A percentile compares a stretch with the other conserved stretches of the same genome.
Conservation (phyloP, 2,113 vertebrate species). For the Odocoileus virginianus region DNA sequence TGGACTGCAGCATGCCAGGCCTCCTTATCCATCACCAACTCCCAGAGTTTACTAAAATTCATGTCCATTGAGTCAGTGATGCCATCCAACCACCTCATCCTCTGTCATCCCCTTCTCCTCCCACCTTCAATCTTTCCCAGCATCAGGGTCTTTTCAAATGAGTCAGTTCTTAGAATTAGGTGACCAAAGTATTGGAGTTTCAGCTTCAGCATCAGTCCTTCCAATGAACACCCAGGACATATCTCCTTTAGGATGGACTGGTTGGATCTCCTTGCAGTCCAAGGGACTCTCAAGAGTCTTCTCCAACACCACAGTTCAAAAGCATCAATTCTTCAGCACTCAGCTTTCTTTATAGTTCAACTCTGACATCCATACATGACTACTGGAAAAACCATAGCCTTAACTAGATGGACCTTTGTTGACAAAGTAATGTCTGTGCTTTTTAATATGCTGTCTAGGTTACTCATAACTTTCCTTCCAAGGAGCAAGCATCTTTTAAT, state of each 20-base stretch:
- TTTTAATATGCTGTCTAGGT: neutral
- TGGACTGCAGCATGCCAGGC: neutral
- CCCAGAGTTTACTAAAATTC: neutral
- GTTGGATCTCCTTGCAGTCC: neutral
- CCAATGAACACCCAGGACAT: neutral
- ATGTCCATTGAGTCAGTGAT: neutral
- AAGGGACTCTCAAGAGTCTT: neutral
- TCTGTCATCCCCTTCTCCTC: neutral
- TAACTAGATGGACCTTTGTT: neutral
- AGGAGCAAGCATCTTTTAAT: neutral
- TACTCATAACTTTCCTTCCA: neutral
- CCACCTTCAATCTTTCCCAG: neutral
- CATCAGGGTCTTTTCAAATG: neutral
- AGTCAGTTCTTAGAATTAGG: neutral
- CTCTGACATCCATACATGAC: neutral
- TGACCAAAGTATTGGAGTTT: neutral
- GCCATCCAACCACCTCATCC: neutral
- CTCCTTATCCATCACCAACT: neutral
- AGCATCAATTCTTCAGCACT: neutral
- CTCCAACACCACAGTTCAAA: neutral
- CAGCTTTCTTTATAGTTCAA: neutral
- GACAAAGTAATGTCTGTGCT: neutral
- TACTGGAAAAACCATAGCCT: neutral
- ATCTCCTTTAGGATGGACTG: neutral
- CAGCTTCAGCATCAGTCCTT: neutral